phyloP scores from a whole-genome alignment of 1,140 invertebrate species.

The Agraylea sexmaculata region DNA sequence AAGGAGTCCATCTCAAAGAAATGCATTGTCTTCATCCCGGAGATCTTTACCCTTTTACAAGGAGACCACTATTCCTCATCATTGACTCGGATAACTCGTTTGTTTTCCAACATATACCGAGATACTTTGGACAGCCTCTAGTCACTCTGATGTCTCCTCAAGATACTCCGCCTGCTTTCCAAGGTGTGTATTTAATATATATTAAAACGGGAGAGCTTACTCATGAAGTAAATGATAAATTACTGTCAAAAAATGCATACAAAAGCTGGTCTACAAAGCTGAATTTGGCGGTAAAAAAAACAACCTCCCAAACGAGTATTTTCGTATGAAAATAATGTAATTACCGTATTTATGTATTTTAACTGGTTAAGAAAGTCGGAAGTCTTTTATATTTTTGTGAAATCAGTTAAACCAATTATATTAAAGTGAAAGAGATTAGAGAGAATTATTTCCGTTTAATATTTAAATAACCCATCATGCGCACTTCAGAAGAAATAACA shows the following conservation, averaged over 20 bases:
- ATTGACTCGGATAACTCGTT: conserved; percentile 93
- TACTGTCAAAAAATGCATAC: neutral
- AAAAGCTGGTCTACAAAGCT: neutral
- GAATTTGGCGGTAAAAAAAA: too few species aligned
- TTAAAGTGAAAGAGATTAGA: too few species aligned
- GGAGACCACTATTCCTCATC: conserved; percentile 86
- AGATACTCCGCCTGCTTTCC: conserved; percentile 72
- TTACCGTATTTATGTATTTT: too few species aligned
- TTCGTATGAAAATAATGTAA: too few species aligned
- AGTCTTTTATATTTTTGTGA: too few species aligned
- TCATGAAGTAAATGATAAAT: conserved; percentile 9
- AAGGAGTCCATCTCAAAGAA: conserved; percentile 50
- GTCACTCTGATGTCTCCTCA: conserved; percentile 90
- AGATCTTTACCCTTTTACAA: conserved; percentile 82
- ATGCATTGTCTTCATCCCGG: conserved; percentile 81
- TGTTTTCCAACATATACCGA: conserved; percentile 84
- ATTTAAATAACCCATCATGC: too few species aligned
- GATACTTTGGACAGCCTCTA: conserved; percentile 87
- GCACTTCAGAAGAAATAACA: too few species aligned
- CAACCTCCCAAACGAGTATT: too few species aligned
- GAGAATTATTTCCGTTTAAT: too few species aligned
- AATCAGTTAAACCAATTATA: too few species aligned
- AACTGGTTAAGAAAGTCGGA: too few species aligned
- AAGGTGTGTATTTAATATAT: conserved; percentile 43
- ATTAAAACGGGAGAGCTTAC: neutral